Percentiles rank a stretch among this genome's conserved stretches.
Conservation (phyloP, 2,113 vertebrate species). For the Sciurus niger region DNA sequence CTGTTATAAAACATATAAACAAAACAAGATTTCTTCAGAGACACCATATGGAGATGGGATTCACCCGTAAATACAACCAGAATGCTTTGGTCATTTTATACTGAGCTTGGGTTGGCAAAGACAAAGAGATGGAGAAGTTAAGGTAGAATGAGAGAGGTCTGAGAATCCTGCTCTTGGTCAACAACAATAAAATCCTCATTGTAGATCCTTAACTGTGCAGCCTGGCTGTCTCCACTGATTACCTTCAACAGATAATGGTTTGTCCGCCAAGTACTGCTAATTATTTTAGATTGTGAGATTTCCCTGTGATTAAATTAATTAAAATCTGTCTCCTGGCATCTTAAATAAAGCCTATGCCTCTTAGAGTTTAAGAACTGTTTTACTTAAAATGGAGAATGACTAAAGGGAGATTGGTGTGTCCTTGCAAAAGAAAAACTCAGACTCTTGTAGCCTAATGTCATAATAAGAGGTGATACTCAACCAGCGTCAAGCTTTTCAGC, state of each 20-base stretch:
- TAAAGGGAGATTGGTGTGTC: constrained; percentile 6
- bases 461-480: constrained; percentile 16
- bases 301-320: constrained; percentile 73
- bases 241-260: constrained; percentile 61
- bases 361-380: constrained; percentile 34
- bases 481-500: not conserved
- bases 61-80: not conserved
- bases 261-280: constrained; percentile 48
- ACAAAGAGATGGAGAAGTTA: constrained; percentile 13
- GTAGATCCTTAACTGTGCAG: constrained; percentile 39
- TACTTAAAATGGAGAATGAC: not conserved
- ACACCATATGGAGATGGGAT: constrained; percentile 32
- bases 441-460: not conserved
- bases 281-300: constrained; percentile 77
- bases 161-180: not conserved
- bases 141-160: not conserved
- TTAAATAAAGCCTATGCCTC: constrained; percentile 20
- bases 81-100: constrained; percentile 26
- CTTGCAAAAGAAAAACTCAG: constrained; percentile 14
- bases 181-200: constrained; percentile 38
- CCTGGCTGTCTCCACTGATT: constrained; percentile 49
- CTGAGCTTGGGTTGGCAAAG: constrained; percentile 1
- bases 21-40: constrained; percentile 65
- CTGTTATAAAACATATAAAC: constrained; percentile 7
- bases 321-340: constrained; percentile 67